Evolutionary conservation across 2,888 invertebrate genomes (phyloP).

Genomic region (Cheilosia vulpina): DNA sequence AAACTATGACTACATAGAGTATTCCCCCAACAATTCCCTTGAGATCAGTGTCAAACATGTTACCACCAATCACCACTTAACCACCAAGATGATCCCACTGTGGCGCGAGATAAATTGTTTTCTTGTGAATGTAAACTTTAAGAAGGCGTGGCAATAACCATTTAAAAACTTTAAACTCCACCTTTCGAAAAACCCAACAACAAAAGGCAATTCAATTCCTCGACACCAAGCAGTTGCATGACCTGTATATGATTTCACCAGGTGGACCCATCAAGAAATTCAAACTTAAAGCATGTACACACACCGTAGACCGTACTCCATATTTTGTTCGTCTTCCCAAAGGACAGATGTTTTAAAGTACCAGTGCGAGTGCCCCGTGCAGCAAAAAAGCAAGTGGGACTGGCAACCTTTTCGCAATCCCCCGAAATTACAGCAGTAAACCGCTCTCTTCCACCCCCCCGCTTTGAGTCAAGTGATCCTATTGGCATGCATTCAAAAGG

Average conservation of each 20-base stretch:
- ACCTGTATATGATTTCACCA: slow-evolving; percentile 12
- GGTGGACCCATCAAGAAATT: slow-evolving; percentile 32
- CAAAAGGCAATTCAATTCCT: not conserved
- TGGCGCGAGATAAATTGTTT: not conserved
- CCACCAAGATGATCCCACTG: not conserved
- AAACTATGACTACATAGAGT: too few species aligned
- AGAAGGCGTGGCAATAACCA: slow-evolving; percentile 28
- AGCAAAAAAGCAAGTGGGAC: slow-evolving; percentile 31
- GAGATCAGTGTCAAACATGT: too few species aligned
- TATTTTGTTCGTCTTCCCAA: slow-evolving; percentile 23
- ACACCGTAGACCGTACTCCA: slow-evolving; percentile 2
- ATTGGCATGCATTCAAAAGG: slow-evolving; percentile 74
- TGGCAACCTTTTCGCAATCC: slow-evolving; percentile 55
- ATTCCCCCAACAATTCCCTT: too few species aligned
- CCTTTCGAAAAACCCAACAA: not conserved
- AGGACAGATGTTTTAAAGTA: slow-evolving; percentile 67
- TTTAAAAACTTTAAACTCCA: slow-evolving; percentile 25
- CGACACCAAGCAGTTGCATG: not conserved
- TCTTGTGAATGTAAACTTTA: not conserved
- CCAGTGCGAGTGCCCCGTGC: slow-evolving; percentile 7
- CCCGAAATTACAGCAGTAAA: slow-evolving; percentile 22
- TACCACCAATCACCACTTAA: too few species aligned
- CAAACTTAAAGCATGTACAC: not conserved
- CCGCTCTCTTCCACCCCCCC: slow-evolving; percentile 11
- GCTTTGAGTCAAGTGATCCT: slow-evolving; percentile 64